Evolutionary conservation across 1,140 invertebrate genomes (phyloP), one percentile per base, ranked within the genome.

Genomic region (Eciton burchellii): DNA sequence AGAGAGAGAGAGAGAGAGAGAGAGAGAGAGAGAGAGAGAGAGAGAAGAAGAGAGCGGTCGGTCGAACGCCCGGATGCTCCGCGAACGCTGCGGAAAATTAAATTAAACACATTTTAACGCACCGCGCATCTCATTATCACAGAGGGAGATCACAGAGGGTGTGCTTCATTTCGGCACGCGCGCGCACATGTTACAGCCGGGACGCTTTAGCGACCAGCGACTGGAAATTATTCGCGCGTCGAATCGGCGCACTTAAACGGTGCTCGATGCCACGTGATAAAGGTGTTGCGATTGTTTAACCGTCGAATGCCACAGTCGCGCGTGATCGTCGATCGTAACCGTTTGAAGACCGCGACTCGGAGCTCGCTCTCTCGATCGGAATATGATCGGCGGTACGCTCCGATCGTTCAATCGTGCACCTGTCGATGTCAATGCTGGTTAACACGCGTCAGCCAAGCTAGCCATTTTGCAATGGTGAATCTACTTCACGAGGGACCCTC

Each of bases 81-180:
- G 2, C 35, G 6, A 35, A 35, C 35, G 35, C 35, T 35, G 2
- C 6, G 35, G 49, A 70, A 45, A 79, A 57, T 77, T 68, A 26
- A 65, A 52, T 68, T 56, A 24, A 56, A 77, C 56, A 68, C 74
- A 66, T 76, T 76, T 76, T 77, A 68, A 68, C 24, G 21, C 9
- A 12, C 9, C 12, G 68, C 68, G 9, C 29, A 52, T 35, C 35
- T 35, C 2, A 35, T 35, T 35, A 35, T 6, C n/a, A n/a, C n/a
- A n/a, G n/a, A n/a, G n/a, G 6, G 35, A 35, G 35, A 35, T 35
- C 6, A 35, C 35, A 2, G n/a, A n/a, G 35, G 35, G 35, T 35
- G 35, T 35, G 35, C 6, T 35, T 35, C 6, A 35, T 35, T 35
- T 35, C 35, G 35, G 35, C 35, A n/a, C n/a, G n/a, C n/a, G n/a